A percentile compares a stretch with the other conserved stretches of the same genome.
Evolutionary conservation across 2,113 vertebrate genomes (phyloP).

Genomic region (Camelus dromedarius): DNA sequence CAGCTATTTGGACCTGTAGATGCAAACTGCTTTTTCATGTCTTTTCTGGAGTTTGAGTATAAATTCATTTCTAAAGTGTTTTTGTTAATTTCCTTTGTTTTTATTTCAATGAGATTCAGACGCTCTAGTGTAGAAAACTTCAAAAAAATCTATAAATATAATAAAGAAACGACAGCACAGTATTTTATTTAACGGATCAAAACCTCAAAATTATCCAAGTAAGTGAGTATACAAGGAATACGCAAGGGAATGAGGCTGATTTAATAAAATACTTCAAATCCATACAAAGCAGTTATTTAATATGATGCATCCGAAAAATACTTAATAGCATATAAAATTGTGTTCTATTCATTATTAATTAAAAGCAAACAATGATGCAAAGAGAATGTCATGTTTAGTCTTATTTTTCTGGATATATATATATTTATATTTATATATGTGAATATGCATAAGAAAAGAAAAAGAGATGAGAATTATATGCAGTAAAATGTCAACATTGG

Average conservation of each 20-base stretch:
- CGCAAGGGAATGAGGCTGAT: not conserved
- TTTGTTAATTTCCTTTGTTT: not conserved
- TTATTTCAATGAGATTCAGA: not conserved
- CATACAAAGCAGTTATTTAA: not conserved
- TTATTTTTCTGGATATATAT: not conserved
- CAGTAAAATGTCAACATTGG: not conserved
- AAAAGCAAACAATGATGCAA: not conserved
- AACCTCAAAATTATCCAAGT: not conserved
- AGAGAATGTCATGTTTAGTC: not conserved
- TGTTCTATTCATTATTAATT: not conserved
- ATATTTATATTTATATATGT: no score
- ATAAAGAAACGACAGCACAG: not conserved
- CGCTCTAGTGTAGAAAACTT: not conserved
- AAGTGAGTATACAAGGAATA: not conserved
- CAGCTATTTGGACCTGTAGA: not conserved
- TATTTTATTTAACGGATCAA: not conserved
- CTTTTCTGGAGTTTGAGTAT: not conserved
- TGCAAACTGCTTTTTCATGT: not conserved
- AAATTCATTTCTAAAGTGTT: not conserved
- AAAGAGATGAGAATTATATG: not conserved
- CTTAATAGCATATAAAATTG: not conserved
- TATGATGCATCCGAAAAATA: not conserved
- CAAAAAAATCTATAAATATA: not conserved
- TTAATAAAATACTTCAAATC: not conserved
- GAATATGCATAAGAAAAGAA: not conserved